phyloP scores from a whole-genome alignment of 1,140 invertebrate species.

The Colletes gigas region DNA sequence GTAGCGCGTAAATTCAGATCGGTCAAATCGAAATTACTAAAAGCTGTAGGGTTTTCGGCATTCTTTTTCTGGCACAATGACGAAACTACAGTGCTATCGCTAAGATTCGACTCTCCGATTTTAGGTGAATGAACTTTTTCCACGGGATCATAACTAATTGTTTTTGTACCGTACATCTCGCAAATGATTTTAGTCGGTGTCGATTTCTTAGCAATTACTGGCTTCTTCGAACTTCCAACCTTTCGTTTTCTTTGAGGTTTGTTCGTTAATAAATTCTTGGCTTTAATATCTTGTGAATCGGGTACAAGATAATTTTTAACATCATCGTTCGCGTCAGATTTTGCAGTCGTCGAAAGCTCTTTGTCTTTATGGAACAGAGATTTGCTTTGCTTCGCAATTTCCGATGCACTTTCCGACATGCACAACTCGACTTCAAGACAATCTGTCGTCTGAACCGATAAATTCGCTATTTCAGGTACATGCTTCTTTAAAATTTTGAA shows the following conservation, averaged over 20 bases:
- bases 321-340: no score
- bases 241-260: not conserved
- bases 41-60: no score
- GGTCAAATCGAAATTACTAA: not conserved
- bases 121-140: conserved; percentile 10
- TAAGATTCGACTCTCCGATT: conserved; percentile 31
- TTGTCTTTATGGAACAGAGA: not conserved
- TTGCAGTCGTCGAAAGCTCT: not conserved
- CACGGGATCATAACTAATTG: conserved; percentile 59
- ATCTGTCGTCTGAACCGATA: not conserved
- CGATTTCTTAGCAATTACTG: not conserved
- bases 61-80: not conserved
- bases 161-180: conserved; percentile 62
- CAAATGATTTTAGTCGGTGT: conserved; percentile 42
- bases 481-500: not conserved
- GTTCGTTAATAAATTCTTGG: not conserved
- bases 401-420: not conserved
- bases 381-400: not conserved
- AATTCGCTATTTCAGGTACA: not conserved
- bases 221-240: not conserved
- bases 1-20: not conserved
- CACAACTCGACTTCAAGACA: conserved; percentile 27
- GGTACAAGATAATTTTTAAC: not conserved
- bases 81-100: conserved; percentile 21
- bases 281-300: not conserved